phyloP scores from a whole-genome alignment of 2,888 invertebrate species.

The Scelioninae gen. 2 region DNA sequence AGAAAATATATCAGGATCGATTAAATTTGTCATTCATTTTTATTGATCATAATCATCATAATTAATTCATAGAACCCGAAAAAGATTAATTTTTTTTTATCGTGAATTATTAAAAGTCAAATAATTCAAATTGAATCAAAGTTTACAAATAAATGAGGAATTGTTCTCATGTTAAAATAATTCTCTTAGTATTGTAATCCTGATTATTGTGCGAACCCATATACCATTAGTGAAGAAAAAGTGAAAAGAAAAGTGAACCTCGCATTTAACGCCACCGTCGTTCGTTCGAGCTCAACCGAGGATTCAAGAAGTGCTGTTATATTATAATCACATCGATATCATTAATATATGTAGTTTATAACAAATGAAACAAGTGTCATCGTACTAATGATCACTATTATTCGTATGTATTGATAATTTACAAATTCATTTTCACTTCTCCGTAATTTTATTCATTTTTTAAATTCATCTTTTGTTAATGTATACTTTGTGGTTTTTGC shows the following conservation, averaged over 20 bases:
- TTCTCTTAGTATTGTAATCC: not conserved
- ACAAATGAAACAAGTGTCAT: constrained; percentile 13
- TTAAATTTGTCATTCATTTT: not conserved
- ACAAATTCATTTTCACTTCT: constrained; percentile 11
- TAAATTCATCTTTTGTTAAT: not conserved
- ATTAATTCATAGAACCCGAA: too few species aligned
- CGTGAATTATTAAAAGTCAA: not conserved
- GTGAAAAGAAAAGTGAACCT: constrained; percentile 19
- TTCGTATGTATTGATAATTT: not conserved
- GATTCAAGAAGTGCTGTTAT: constrained; percentile 25
- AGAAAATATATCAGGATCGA: constrained; percentile 2
- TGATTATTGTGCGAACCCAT: constrained; percentile 4
- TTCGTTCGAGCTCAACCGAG: constrained; percentile 30
- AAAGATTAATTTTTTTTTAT: not conserved
- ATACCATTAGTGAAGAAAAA: not conserved
- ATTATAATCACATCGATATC: constrained; percentile 21
- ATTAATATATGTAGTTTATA: constrained; percentile 19
- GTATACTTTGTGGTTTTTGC: constrained; percentile 3
- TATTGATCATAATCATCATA: not conserved
- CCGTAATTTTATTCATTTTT: constrained; percentile 10
- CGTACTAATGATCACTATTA: constrained; percentile 2
- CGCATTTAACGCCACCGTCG: constrained; percentile 43
- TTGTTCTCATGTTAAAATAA: not conserved
- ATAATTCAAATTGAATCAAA: too few species aligned
- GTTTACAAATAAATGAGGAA: not conserved